A percentile compares a stretch with the other conserved stretches of the same genome.
These are phyloP conservation scores for Melopsittacus undulatus DNA, from an alignment of 2,797 vertebrate genomes.

Conservation along the genomic window DNA sequence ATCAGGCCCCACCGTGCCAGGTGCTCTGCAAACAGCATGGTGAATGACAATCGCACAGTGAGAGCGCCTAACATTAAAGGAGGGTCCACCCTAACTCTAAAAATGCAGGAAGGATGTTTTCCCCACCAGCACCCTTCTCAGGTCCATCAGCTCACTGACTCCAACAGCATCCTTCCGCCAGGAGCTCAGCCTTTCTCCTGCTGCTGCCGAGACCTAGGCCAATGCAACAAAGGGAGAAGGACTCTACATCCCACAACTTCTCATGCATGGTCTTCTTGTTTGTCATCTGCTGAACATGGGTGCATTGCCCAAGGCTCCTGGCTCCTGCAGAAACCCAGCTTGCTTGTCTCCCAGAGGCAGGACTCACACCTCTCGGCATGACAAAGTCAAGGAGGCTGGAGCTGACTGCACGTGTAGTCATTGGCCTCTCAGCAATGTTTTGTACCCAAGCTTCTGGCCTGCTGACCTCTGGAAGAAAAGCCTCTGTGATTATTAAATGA, in stretches of 20 bases:
- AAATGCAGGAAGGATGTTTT: neutral
- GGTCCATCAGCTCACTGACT: neutral
- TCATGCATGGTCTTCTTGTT: neutral
- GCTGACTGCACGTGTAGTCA: neutral
- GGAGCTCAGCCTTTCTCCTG: neutral
- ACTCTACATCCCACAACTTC: neutral
- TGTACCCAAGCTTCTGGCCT: slow-evolving; percentile 27
- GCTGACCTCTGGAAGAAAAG: slow-evolving; percentile 38
- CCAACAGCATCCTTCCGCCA: neutral
- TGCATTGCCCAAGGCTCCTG: neutral
- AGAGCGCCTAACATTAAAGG: neutral
- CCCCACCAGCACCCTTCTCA: neutral
- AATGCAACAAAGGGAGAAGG: rapidly evolving
- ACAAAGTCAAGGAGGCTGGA: neutral
- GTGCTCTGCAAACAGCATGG: neutral
- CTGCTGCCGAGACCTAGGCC: neutral
- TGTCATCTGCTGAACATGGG: neutral
- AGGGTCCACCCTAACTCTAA: neutral
- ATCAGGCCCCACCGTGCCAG: neutral
- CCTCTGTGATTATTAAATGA: neutral
- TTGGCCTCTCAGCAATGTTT: slow-evolving; percentile 12
- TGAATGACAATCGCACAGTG: neutral
- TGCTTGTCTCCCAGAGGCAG: neutral
- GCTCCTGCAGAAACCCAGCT: neutral
- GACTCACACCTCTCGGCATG: neutral